These are phyloP conservation scores for Antrozous pallidus DNA, from an alignment of 2,797 vertebrate species.

Conservation along the genomic window DNA sequence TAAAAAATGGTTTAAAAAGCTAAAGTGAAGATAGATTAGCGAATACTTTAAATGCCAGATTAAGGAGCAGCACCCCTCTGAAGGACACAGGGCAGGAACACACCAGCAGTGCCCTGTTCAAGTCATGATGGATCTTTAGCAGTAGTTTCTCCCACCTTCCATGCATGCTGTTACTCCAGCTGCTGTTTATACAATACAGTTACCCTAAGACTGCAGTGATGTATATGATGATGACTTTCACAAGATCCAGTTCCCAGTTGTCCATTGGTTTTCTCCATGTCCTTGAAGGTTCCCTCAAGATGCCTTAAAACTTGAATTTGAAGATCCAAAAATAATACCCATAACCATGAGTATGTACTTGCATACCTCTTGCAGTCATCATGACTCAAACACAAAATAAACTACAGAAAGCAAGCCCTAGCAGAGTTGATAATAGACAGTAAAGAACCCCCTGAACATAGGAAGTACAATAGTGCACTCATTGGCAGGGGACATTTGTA, in stretches of 20 bases:
- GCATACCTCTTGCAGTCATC: background rate
- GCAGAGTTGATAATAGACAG: background rate
- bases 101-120: background rate
- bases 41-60: background rate
- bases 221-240: background rate
- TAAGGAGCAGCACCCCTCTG: background rate
- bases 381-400: slow-evolving; percentile 17
- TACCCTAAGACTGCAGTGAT: background rate
- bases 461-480: slow-evolving; percentile 23
- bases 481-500: background rate
- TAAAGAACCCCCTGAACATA: slow-evolving; percentile 29
- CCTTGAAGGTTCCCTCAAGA: background rate
- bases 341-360: background rate
- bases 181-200: background rate
- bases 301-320: slow-evolving; percentile 46
- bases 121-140: background rate
- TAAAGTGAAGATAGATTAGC: background rate
- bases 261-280: slow-evolving; percentile 6
- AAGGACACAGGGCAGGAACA: background rate
- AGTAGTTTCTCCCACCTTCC: slow-evolving; percentile 5
- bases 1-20: slow-evolving; percentile 46
- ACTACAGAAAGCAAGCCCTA: slow-evolving; percentile 28
- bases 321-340: slow-evolving; percentile 25
- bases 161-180: background rate
- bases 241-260: background rate